phyloP scores from a whole-genome alignment of 1,140 invertebrate species.

The Rhynchophorus ferrugineus region DNA sequence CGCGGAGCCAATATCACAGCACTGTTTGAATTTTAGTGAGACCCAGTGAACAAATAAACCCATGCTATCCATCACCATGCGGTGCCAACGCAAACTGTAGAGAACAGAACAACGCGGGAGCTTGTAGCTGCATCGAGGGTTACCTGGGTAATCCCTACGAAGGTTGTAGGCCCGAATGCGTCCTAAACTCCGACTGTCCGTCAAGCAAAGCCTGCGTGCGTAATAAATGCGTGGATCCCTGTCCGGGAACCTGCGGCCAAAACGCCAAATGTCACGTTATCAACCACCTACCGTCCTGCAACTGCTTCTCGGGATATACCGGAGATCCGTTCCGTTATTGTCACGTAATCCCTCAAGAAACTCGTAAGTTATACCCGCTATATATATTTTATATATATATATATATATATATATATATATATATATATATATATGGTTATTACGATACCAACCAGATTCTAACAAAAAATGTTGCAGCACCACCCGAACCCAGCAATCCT shows the following conservation, averaged over 20 bases:
- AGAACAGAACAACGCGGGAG: slow-evolving; percentile 53
- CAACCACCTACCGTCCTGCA: slow-evolving; percentile 65
- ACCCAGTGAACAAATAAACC: slow-evolving; percentile 36
- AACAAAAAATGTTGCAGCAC: slow-evolving; percentile 50
- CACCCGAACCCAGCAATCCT: slow-evolving; percentile 44
- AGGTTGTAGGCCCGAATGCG: slow-evolving; percentile 66
- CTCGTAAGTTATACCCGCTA: slow-evolving; percentile 37
- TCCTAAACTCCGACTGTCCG: slow-evolving; percentile 63
- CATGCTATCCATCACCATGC: slow-evolving; percentile 65
- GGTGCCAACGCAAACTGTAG: slow-evolving; percentile 65
- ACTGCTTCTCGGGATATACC: slow-evolving; percentile 57
- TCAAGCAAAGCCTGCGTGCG: slow-evolving; percentile 64
- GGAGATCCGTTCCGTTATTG: slow-evolving; percentile 61
- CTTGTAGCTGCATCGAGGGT: slow-evolving; percentile 56
- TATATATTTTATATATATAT: too few species aligned
- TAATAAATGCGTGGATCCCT: slow-evolving; percentile 68
- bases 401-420: too few species aligned
- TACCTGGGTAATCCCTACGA: slow-evolving; percentile 62
- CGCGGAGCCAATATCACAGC: too few species aligned
- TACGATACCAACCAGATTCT: neutral
- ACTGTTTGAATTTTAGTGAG: slow-evolving; percentile 20
- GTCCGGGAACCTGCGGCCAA: slow-evolving; percentile 64
- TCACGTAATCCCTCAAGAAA: slow-evolving; percentile 31
- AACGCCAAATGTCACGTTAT: slow-evolving; percentile 70
- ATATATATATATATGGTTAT: neutral